Conservation (phyloP, 1,140 invertebrate genomes). For the Zaprionus camerounensis region DNA sequence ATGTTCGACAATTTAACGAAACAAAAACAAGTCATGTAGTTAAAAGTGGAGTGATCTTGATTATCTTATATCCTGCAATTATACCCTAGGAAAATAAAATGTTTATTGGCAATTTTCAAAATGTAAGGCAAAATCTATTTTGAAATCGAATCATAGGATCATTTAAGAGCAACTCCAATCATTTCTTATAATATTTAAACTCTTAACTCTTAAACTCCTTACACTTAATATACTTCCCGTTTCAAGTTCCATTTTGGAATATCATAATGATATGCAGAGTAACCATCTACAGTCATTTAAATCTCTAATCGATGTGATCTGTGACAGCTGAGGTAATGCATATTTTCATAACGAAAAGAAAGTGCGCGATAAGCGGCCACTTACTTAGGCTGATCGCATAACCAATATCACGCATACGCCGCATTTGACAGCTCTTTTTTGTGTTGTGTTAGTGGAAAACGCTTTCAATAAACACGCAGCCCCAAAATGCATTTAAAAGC, state of each 20-base stretch:
- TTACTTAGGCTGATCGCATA: slow-evolving; percentile 51
- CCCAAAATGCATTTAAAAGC: slow-evolving; percentile 70
- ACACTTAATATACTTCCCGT: neutral
- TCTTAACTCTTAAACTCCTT: no score
- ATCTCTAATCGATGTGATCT: slow-evolving; percentile 15
- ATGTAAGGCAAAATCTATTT: no score
- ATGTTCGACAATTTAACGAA: neutral
- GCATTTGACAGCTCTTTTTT: slow-evolving; percentile 32
- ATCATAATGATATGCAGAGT: neutral
- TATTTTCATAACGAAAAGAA: slow-evolving; percentile 51
- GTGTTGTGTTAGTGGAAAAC: slow-evolving; percentile 12
- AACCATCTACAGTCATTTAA: slow-evolving; percentile 1
- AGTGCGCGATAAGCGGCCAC: slow-evolving; percentile 45
- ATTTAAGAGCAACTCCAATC: no score
- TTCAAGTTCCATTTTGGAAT: neutral
- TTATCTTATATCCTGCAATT: no score
- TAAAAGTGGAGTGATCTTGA: neutral
- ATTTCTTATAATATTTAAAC: no score
- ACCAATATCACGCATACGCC: slow-evolving; percentile 74
- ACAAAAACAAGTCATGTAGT: neutral
- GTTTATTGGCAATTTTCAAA: no score
- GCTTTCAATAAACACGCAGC: slow-evolving; percentile 71
- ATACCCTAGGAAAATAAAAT: no score
- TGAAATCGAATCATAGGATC: no score
- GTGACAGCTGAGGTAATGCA: slow-evolving; percentile 9